phyloP scores from a whole-genome alignment of 2,113 vertebrate genomes.

The Excalfactoria chinensis region DNA sequence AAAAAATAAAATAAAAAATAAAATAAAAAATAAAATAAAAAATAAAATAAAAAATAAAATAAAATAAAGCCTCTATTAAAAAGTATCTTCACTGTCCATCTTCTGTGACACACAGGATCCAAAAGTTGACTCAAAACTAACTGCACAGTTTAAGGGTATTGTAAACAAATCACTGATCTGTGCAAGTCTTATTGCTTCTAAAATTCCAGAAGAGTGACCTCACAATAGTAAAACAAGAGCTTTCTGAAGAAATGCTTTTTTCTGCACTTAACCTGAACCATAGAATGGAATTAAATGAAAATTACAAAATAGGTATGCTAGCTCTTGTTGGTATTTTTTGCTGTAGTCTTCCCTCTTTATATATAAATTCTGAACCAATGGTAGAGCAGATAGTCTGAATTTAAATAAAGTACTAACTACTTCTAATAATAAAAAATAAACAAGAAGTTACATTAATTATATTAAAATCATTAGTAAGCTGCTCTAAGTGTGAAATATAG shows the following conservation, averaged over 20 bases:
- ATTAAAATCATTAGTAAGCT: not conserved
- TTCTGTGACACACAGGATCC: not conserved
- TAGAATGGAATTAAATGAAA: not conserved
- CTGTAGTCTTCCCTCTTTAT: not conserved
- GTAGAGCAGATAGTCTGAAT: not conserved
- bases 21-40: not conserved
- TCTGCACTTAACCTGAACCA: not conserved
- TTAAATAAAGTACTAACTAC: not conserved
- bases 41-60: not conserved
- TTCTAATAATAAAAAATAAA: not conserved
- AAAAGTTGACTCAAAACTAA: not conserved
- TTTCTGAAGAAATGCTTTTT: not conserved
- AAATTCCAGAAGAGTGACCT: not conserved
- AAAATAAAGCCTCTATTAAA: not conserved
- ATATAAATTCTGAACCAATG: not conserved
- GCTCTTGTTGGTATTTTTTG: not conserved
- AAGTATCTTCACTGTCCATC: not conserved
- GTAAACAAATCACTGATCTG: not conserved
- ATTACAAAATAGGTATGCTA: not conserved
- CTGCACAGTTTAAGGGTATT: not conserved
- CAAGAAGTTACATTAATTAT: not conserved
- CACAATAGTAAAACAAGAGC: not conserved
- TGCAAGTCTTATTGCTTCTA: not conserved
- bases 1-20: not conserved
- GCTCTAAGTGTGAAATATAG: not conserved